These are phyloP conservation scores for Uloborus diversus DNA, from an alignment of 1,140 invertebrate genomes.

Conservation along the genomic window DNA sequence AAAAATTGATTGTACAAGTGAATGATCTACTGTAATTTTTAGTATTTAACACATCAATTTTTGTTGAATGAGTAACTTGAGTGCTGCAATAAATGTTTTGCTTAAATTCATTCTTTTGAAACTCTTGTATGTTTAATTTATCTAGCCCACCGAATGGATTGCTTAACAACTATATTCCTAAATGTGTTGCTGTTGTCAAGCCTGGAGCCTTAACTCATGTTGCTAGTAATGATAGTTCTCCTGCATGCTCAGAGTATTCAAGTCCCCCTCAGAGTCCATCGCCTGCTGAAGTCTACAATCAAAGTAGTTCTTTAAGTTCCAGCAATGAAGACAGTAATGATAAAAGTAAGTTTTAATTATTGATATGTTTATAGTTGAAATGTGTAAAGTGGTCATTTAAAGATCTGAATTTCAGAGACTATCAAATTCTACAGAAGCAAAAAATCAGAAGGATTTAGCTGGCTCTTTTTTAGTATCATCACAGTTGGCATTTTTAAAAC, in stretches of 20 bases:
- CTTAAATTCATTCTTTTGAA: not conserved
- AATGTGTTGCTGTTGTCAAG: constrained; percentile 2
- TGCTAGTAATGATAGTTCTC: constrained; percentile 57
- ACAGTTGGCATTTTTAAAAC: too few species aligned
- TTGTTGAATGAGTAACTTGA: not conserved
- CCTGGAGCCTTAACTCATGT: not conserved
- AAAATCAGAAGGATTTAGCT: too few species aligned
- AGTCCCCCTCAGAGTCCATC: constrained; percentile 59
- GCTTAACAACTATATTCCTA: constrained; percentile 24
- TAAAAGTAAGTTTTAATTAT: constrained; percentile 30
- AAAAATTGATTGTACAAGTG: too few species aligned
- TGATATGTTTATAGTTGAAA: too few species aligned
- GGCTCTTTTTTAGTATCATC: too few species aligned
- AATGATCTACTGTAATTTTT: too few species aligned
- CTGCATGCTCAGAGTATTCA: constrained; percentile 59
- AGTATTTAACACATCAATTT: too few species aligned
- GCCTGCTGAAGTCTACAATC: constrained; percentile 36
- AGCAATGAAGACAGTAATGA: constrained; percentile 43
- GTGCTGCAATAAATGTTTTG: not conserved
- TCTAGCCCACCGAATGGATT: constrained; percentile 28
- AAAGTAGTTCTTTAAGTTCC: constrained; percentile 47
- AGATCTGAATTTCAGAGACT: too few species aligned
- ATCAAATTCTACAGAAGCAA: too few species aligned
- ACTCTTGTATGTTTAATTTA: not conserved
- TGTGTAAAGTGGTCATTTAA: too few species aligned